Percentiles rank a stretch among this genome's conserved stretches.
These are phyloP conservation scores for Homalodisca vitripennis DNA, from an alignment of 1,140 invertebrate genomes.

Conservation along the genomic window DNA sequence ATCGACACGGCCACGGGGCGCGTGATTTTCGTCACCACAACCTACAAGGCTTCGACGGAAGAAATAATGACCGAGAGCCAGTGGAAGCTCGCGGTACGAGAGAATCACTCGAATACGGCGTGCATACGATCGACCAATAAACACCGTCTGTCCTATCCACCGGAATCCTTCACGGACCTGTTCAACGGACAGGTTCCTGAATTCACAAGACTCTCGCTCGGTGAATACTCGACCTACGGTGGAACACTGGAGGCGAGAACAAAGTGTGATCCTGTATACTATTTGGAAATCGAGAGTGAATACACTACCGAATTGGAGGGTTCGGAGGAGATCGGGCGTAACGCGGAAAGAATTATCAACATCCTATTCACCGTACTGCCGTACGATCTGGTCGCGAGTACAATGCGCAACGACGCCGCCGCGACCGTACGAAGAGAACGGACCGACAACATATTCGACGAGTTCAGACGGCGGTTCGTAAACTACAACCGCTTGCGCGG, in stretches of 20 bases:
- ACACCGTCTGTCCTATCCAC: neutral
- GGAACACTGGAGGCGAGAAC: constrained; percentile 7
- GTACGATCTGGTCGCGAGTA: neutral
- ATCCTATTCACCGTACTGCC: neutral
- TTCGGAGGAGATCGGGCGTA: neutral
- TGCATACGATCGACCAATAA: neutral
- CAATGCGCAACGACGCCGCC: neutral
- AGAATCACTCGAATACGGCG: neutral
- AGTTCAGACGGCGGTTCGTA: neutral
- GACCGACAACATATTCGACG: neutral
- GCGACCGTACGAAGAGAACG: neutral
- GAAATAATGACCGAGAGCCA: neutral
- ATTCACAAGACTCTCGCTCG: neutral
- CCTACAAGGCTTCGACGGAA: neutral
- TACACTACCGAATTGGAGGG: neutral
- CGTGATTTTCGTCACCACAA: neutral
- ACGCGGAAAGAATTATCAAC: neutral
- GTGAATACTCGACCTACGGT: neutral
- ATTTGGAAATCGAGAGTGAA: neutral
- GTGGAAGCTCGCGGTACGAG: neutral
- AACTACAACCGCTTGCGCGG: neutral
- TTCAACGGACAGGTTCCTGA: neutral
- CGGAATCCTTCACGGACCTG: neutral
- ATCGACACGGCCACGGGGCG: neutral
- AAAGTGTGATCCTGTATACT: neutral